Percentiles rank a stretch among this genome's conserved stretches.
phyloP scores from a whole-genome alignment of 2,888 invertebrate genomes.

The Seira sanloemensis region DNA sequence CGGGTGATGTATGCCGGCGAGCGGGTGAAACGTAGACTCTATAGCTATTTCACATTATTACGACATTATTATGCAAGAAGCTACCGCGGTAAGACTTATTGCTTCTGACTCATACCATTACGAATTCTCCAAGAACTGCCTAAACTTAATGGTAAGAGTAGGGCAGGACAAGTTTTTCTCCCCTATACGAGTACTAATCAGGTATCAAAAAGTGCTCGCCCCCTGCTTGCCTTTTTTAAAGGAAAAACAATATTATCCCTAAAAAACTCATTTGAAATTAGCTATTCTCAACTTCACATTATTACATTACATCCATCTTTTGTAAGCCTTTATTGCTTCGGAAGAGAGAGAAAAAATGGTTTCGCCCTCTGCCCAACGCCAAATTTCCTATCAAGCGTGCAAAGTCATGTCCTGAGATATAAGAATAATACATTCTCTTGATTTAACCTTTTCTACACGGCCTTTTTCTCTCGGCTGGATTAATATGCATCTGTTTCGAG shows the following conservation, averaged over 20 bases:
- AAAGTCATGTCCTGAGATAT: no score
- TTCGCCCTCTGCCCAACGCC: slow-evolving; percentile 37
- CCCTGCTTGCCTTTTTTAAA: slow-evolving; percentile 27
- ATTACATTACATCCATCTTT: slow-evolving; percentile 43
- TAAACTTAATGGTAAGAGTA: background rate
- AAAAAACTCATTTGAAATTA: slow-evolving; percentile 54
- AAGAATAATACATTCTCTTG: no score
- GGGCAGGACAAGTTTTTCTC: slow-evolving; percentile 42
- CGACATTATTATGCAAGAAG: slow-evolving; percentile 64
- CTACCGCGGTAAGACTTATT: slow-evolving; percentile 61
- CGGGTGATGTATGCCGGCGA: slow-evolving; percentile 39
- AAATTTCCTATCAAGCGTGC: slow-evolving; percentile 52
- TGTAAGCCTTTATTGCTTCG: slow-evolving; percentile 53
- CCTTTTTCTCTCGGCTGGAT: no score
- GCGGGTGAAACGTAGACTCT: slow-evolving; percentile 51
- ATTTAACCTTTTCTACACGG: background rate
- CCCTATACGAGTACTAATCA: no score
- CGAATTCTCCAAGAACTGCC: slow-evolving; percentile 10
- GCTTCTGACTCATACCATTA: slow-evolving; percentile 60
- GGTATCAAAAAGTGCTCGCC: slow-evolving; percentile 56
- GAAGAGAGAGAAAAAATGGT: slow-evolving; percentile 15
- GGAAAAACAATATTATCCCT: background rate
- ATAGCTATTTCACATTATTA: slow-evolving; percentile 57
- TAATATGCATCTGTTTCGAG: background rate
- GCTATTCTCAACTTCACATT: slow-evolving; percentile 60